These are phyloP conservation scores for Sinodicranocentrus sp. DNA, from an alignment of 2,888 invertebrate species.

Conservation along the genomic window DNA sequence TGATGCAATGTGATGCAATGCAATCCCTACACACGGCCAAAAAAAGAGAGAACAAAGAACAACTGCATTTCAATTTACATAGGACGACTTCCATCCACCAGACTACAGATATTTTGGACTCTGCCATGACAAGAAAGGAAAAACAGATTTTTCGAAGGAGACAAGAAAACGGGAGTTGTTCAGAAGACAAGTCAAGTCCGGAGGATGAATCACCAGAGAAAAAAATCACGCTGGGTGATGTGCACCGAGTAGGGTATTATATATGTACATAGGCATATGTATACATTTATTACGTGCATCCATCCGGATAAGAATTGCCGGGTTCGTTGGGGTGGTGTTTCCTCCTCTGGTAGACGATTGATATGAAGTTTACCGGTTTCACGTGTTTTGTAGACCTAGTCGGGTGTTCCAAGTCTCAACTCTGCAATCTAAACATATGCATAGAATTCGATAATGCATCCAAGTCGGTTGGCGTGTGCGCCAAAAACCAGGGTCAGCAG, in stretches of 20 bases:
- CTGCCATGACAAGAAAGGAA: neutral
- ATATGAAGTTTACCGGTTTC: slow-evolving; percentile 1
- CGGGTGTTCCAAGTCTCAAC: slow-evolving; percentile 15
- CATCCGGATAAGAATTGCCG: neutral
- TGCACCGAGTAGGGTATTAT: neutral
- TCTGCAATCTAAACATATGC: neutral
- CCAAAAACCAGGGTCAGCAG: slow-evolving; percentile 49
- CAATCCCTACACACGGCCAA: too few species aligned
- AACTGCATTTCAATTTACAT: slow-evolving; percentile 1
- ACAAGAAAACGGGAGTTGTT: slow-evolving; percentile 45
- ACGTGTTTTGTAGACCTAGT: slow-evolving; percentile 6
- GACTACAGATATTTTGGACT: slow-evolving; percentile 17
- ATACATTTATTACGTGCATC: slow-evolving; percentile 22
- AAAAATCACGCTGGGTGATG: neutral
- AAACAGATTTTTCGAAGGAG: slow-evolving; percentile 23
- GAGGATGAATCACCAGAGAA: slow-evolving; percentile 58
- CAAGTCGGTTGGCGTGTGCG: slow-evolving; percentile 5
- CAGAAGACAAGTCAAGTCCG: slow-evolving; percentile 8
- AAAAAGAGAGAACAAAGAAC: slow-evolving; percentile 13
- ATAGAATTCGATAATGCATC: too few species aligned
- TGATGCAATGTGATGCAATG: slow-evolving; percentile 28
- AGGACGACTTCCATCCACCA: slow-evolving; percentile 16
- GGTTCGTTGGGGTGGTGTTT: slow-evolving; percentile 14
- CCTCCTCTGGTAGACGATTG: neutral
- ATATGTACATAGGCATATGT: neutral